Evolutionary conservation across 2,113 vertebrate genomes (phyloP).

Genomic region (Dicrurus megarhynchus): DNA sequence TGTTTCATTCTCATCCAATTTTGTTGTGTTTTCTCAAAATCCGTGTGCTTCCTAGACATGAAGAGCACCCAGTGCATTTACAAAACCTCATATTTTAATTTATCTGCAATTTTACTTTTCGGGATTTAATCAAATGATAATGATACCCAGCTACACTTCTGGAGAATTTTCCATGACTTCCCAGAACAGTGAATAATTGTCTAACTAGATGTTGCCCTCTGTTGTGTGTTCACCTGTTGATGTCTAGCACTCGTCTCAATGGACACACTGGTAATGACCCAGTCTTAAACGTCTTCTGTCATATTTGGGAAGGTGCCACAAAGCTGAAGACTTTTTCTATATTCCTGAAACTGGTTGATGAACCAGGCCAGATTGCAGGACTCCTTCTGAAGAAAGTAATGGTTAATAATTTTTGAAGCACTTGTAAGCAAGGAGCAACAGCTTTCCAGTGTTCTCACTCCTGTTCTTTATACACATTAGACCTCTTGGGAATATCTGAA

Average conservation of each 20-base stretch:
- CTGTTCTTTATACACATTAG: neutral
- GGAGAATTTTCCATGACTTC: neutral
- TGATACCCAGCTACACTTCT: neutral
- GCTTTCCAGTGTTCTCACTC: neutral
- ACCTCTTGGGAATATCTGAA: neutral
- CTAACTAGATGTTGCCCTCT: neutral
- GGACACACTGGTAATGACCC: neutral
- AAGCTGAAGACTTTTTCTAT: neutral
- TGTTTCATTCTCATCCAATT: neutral
- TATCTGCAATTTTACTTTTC: neutral
- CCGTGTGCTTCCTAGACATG: neutral
- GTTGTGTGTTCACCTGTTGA: neutral
- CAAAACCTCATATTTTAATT: neutral
- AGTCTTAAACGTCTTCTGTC: neutral
- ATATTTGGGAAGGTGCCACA: neutral
- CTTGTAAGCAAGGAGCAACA: neutral
- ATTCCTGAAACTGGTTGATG: neutral
- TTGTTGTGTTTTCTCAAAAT: neutral
- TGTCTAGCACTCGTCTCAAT: neutral
- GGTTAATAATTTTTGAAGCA: neutral
- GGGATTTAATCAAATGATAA: neutral
- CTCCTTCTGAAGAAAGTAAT: neutral
- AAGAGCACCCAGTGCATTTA: neutral
- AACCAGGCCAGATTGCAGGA: neutral
- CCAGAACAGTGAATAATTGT: neutral